Evolutionary conservation across 2,888 invertebrate genomes (phyloP).

Genomic region (Latheticus oryzae): DNA sequence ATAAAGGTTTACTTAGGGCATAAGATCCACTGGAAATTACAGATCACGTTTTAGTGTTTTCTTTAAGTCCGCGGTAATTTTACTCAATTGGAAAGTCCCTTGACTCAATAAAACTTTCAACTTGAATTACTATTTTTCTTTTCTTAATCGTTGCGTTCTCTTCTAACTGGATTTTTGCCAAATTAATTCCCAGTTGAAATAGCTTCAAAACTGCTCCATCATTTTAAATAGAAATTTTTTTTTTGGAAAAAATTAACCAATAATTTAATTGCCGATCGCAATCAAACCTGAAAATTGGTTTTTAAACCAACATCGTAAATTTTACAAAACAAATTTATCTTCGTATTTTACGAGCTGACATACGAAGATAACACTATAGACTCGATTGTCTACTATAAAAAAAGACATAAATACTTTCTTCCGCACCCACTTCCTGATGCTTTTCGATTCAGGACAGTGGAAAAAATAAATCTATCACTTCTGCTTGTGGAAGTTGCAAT

Average conservation of each 20-base stretch:
- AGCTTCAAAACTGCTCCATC: too few relatives aligned
- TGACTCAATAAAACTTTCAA: conserved; percentile 26
- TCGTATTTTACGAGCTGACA: conserved; percentile 26
- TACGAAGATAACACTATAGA: conserved; percentile 25
- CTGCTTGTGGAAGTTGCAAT: conserved; percentile 1
- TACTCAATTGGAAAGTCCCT: conserved; percentile 28
- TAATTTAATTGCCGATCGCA: too few relatives aligned
- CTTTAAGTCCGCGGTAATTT: conserved; percentile 35
- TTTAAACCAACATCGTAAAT: conserved; percentile 28
- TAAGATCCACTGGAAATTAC: conserved; percentile 36
- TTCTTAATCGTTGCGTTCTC: conserved; percentile 20
- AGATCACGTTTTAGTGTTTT: conserved; percentile 41
- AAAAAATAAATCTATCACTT: conserved; percentile 21
- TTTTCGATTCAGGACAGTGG: conserved; percentile 6
- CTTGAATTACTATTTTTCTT: conserved; percentile 20
- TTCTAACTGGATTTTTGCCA: conserved; percentile 21
- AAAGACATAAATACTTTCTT: conserved; percentile 28
- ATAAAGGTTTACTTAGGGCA: conserved; percentile 34
- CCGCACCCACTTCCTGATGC: conserved; percentile 11
- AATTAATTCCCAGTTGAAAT: conserved; percentile 24
- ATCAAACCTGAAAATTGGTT: too few relatives aligned
- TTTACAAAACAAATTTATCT: conserved; percentile 24
- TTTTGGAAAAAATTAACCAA: too few relatives aligned
- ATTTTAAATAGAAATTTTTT: too few relatives aligned
- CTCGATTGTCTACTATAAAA: conserved; percentile 29